A percentile compares a stretch with the other conserved stretches of the same genome.
phyloP scores from a whole-genome alignment of 2,797 vertebrate species.

The Crypturellus tataupa region DNA sequence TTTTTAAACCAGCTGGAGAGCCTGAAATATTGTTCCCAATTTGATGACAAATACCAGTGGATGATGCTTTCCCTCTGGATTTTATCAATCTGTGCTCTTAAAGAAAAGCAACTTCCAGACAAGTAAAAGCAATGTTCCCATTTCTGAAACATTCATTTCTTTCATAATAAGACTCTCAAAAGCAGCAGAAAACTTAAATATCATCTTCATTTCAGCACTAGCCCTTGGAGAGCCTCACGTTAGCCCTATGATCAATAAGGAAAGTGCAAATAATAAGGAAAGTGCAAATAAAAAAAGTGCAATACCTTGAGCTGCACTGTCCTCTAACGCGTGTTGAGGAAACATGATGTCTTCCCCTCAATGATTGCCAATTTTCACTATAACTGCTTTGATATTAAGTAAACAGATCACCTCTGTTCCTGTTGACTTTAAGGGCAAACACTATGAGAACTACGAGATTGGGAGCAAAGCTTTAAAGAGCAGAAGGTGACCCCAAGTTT shows the following conservation, averaged over 20 bases:
- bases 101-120: neutral
- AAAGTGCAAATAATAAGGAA: neutral
- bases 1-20: neutral
- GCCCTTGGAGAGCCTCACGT: neutral
- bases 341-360: fast-evolving
- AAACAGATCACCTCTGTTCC: neutral
- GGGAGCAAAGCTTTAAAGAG: neutral
- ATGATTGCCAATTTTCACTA: fast-evolving
- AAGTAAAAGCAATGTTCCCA: neutral
- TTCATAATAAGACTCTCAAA: neutral
- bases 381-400: neutral
- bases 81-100: neutral
- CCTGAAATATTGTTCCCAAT: neutral
- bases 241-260: neutral
- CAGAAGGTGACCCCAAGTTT: neutral
- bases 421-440: neutral
- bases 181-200: neutral
- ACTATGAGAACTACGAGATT: neutral
- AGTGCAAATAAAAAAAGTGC: neutral
- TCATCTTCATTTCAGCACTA: neutral
- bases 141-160: neutral
- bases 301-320: neutral
- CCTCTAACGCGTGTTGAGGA: fast-evolving
- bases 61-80: neutral
- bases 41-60: neutral